Percentiles rank a stretch among this genome's conserved stretches.
Conservation (phyloP, 2,888 invertebrate species). For the Creontiades dilutus region DNA sequence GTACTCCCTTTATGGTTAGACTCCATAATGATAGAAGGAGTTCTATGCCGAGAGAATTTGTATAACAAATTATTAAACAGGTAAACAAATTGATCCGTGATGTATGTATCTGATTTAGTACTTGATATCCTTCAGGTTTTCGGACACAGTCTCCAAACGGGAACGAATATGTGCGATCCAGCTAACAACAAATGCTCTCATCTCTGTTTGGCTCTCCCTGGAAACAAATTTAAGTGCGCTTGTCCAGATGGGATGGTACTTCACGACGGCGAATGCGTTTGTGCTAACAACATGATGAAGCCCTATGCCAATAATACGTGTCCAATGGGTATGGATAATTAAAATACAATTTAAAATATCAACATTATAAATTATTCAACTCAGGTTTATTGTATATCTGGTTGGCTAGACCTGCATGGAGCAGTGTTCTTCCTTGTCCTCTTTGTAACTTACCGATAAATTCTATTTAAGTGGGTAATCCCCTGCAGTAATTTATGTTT, state of each 20-base stretch:
- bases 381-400: too few relatives aligned
- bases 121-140: constrained; percentile 80
- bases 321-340: constrained; percentile 78
- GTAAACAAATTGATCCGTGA: too few relatives aligned
- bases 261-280: constrained; percentile 84
- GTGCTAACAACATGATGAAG: constrained; percentile 78
- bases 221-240: constrained; percentile 83
- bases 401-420: too few relatives aligned
- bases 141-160: constrained; percentile 87
- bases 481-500: too few relatives aligned
- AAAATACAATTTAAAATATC: too few relatives aligned
- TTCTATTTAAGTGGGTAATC: too few relatives aligned
- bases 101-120: not conserved
- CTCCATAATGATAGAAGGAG: not conserved
- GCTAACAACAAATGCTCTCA: constrained; percentile 83
- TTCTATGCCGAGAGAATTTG: not conserved
- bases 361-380: too few relatives aligned
- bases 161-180: constrained; percentile 84
- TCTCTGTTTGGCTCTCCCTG: constrained; percentile 88
- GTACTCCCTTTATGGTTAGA: not conserved
- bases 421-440: too few relatives aligned
- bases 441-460: too few relatives aligned
- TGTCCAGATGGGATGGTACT: constrained; percentile 88
- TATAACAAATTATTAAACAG: not conserved
- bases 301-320: constrained; percentile 86